These are phyloP conservation scores for Sorex fumeus DNA, from an alignment of 2,113 vertebrate species.

Conservation along the genomic window DNA sequence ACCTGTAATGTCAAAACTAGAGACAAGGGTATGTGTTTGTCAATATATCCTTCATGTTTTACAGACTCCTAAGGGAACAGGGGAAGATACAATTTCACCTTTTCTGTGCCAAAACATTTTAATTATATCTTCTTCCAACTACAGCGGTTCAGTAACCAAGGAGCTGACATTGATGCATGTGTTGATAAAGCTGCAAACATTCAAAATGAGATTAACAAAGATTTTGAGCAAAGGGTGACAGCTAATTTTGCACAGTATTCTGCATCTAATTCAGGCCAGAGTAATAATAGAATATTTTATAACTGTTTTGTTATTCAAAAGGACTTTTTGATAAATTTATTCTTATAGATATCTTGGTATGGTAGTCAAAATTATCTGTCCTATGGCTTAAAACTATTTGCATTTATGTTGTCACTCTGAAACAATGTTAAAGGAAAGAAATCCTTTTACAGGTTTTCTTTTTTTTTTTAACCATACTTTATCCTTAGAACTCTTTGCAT, in stretches of 20 bases:
- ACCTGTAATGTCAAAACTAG: conserved; percentile 91
- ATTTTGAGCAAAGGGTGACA: conserved; percentile 99
- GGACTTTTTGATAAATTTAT: conserved; percentile 88
- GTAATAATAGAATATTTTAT: conserved; percentile 98
- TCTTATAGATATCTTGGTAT: conserved; percentile 82
- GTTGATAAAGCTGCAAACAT: conserved; percentile 99
- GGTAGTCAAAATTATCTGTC: conserved; percentile 81
- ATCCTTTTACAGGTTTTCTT: conserved; percentile 66
- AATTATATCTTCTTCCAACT: conserved; percentile 99
- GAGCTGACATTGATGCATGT: conserved; percentile 99
- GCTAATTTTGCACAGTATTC: conserved; percentile 99
- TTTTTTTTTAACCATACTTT: conserved; percentile 73
- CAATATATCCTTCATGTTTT: conserved; percentile 94
- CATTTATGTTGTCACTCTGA: conserved; percentile 71
- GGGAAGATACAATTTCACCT: conserved; percentile 96
- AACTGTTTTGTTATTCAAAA: conserved; percentile 90
- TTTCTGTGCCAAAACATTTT: conserved; percentile 99
- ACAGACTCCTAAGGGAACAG: conserved; percentile 92
- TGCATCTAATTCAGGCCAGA: conserved; percentile 96
- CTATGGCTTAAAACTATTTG: conserved; percentile 80
- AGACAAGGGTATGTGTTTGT: conserved; percentile 93
- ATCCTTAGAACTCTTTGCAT: conserved; percentile 74
- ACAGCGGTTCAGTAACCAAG: conserved; percentile 99
- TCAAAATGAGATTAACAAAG: conserved; percentile 99
- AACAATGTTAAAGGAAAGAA: conserved; percentile 67